Evolutionary conservation across 1,140 invertebrate species (phyloP), one percentile per base, ranked within the genome.

Genomic region (Pseudomyrmex cubaensis): DNA sequence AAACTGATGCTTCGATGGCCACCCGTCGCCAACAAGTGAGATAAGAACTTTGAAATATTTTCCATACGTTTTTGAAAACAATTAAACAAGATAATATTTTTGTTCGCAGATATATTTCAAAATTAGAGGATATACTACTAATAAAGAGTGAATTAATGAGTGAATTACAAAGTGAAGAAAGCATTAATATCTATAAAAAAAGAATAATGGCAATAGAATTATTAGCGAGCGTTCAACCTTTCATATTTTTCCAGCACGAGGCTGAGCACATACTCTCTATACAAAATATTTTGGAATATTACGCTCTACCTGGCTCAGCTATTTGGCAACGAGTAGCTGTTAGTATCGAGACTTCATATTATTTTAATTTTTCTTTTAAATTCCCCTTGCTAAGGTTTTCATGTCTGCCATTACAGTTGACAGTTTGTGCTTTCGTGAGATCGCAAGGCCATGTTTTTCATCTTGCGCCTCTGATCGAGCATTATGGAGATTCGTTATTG

Each of bases 1-100:
- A 94, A 94, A 88, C 80, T 94, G 20, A 94, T 94, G 94, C 90
- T 94, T 78, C 91, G 93, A 15, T 94, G 94, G 94, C 93, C 94
- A 20, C 93, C 93, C 0, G 88, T 92, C 44, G 92, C 93, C 46
- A 91, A 94, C 56, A 94, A 92, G 92, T 93, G 76, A 86, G 76
- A 84, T 64, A 12, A 64, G 10, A 54, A 9, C 17, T 56, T 20
- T 13, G 0, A 10, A 63, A 2, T 66, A 12, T 25, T 1, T 2
- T 15, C 3, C 17, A 20, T 10, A 10, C 8, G 15, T 52, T 46
- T 20, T n/a, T 8, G 15, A 7, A 10, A 8, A 44, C 35, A 0
- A 82, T 35, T 10, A 2, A 57, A 25, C 46, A 12, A 57, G 5
- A 13, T 9, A 7, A 20, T 48, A 66, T 61, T 59, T 61, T 46